A percentile compares a stretch with the other conserved stretches of the same genome.
Conservation (phyloP, 2,113 vertebrate species). For the Silurus glanis region DNA sequence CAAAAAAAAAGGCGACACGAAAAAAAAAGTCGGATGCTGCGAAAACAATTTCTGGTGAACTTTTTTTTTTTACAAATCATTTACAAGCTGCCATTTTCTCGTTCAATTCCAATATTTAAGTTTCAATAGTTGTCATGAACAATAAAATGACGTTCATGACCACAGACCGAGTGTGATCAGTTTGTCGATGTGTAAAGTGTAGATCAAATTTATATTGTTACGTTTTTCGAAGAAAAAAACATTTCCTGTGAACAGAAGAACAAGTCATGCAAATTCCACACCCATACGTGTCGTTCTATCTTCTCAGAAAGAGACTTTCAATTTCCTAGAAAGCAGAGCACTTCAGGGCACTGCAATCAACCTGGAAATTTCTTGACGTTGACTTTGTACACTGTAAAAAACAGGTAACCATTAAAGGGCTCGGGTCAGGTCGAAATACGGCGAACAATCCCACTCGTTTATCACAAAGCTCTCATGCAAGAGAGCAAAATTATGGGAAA, state of each 20-base stretch:
- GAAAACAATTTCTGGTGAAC: background rate
- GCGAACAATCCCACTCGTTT: background rate
- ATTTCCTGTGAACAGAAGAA: background rate
- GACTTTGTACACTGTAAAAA: slow-evolving; percentile 7
- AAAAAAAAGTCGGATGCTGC: background rate
- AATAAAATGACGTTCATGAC: background rate
- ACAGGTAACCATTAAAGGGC: background rate
- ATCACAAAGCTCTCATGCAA: background rate
- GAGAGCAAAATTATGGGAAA: background rate
- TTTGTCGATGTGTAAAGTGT: background rate
- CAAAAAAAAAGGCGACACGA: background rate
- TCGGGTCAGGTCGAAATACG: background rate
- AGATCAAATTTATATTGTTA: background rate
- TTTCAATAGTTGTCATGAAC: background rate
- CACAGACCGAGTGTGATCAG: background rate
- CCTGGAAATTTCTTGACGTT: background rate
- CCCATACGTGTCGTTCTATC: background rate
- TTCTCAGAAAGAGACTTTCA: background rate
- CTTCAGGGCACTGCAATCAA: slow-evolving; percentile 20
- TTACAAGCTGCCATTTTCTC: background rate
- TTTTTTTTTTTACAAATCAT: background rate
- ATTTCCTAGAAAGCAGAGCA: slow-evolving; percentile 50
- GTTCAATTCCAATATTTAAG: background rate
- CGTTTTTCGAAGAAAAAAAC: background rate
- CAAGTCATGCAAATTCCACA: background rate